Base-by-base conservation (phyloP, 1,140 invertebrate genomes). In the Drosophila ogumai region DNA sequence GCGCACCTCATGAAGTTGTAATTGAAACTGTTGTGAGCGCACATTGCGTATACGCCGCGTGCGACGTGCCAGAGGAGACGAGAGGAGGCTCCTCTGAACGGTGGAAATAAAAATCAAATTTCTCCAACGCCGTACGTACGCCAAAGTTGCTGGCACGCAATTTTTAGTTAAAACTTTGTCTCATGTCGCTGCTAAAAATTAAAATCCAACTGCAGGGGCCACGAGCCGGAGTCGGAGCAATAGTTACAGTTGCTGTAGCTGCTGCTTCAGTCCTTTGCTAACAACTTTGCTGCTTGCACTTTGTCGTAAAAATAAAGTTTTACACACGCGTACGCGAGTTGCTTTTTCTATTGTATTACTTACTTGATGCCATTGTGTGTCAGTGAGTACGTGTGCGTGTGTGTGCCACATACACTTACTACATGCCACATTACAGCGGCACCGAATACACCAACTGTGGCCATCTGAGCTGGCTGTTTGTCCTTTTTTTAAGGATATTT, bases 291-390 rank as follows among this genome's bases (percentile, higher is more conserved):
- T 55, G 84, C 84, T 74, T 87, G 82, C 84, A 90, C 85, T 87
- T 84, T 84, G 84, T 87, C 84, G 84, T 87, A 88, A 87, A 87
- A 87, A 87, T 87, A 88, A 87, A 87, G 84, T 87, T 87, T 88
- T 87, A 88, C 75, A 79, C 85, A 88, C 80, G 86, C 75, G 82
- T 66, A 87, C 76, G 76, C 80, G 63, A 88, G 69, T 71, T 88
- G 82, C 81, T 88, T 88, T 79, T 88, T 72, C 66, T 73, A 88
- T 82, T 80, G 75, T 82, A 84, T 88, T 73, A 82, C 79, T 86
- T 61, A 64, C 57, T 79, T 63, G 75, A 76, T 76, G 58, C 55
- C 41, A 58, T 65, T 77, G 60, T 66, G 66, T 64, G 50, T 56
- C 74, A 49, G 52, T 38, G 52, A 25, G 38, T 57, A 73, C 55